Conservation (phyloP, 2,797 vertebrate genomes). For the Sylvia borin region DNA sequence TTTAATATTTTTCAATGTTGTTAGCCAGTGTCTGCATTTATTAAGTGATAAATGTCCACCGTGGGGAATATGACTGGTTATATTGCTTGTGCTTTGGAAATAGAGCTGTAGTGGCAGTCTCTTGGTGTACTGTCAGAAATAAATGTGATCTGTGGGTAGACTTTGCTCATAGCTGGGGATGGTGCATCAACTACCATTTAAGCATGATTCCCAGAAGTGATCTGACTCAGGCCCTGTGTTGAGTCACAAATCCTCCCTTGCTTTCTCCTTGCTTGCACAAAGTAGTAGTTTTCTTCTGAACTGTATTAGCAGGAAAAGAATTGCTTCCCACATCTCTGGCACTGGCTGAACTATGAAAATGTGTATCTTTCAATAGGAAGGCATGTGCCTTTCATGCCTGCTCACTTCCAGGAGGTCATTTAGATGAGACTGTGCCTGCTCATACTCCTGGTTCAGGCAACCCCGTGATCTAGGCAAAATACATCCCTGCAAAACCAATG, state of each 20-base stretch:
- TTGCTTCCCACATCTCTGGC: neutral
- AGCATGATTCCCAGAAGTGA: slow-evolving; percentile 1
- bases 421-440: neutral
- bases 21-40: neutral
- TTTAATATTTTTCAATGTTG: neutral
- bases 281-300: slow-evolving; percentile 16
- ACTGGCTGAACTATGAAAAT: neutral
- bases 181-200: neutral
- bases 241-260: slow-evolving; percentile 32
- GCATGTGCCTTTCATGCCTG: neutral
- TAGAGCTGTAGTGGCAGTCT: neutral
- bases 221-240: slow-evolving; percentile 35
- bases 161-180: neutral
- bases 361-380: neutral
- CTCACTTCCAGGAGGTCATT: neutral
- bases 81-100: neutral
- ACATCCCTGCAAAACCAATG: neutral
- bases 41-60: neutral
- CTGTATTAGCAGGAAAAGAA: neutral
- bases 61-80: neutral
- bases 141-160: neutral
- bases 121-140: neutral
- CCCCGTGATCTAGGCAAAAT: accelerated
- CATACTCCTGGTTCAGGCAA: neutral
- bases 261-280: slow-evolving; percentile 5